phyloP scores from a whole-genome alignment of 2,888 invertebrate genomes.

The Ferdinandea cuprea region DNA sequence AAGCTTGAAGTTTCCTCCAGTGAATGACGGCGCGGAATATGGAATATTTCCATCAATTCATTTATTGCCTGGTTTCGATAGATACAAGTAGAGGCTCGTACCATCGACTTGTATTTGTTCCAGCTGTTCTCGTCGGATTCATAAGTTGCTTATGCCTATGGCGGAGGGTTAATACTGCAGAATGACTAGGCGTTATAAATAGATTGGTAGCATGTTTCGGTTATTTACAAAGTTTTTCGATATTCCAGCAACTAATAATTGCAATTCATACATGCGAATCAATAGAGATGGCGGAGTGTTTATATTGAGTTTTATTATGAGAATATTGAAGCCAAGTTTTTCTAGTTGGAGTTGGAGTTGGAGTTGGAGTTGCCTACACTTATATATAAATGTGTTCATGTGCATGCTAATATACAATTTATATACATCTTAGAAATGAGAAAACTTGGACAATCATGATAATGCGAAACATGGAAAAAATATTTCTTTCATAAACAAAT shows the following conservation, averaged over 20 bases:
- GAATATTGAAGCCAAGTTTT: background rate
- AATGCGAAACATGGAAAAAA: too few species aligned
- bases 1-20: slow-evolving; percentile 40
- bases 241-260: slow-evolving; percentile 60
- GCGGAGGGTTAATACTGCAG: slow-evolving; percentile 48
- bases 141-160: slow-evolving; percentile 33
- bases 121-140: slow-evolving; percentile 41
- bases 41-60: slow-evolving; percentile 61
- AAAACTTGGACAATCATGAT: too few species aligned
- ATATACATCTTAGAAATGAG: too few species aligned
- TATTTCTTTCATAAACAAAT: too few species aligned
- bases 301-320: slow-evolving; percentile 53
- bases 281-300: slow-evolving; percentile 20
- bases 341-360: too few species aligned
- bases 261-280: slow-evolving; percentile 70
- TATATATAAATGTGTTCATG: too few species aligned
- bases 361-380: too few species aligned
- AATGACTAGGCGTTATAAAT: slow-evolving; percentile 71
- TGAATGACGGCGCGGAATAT: slow-evolving; percentile 36
- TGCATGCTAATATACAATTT: too few species aligned
- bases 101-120: slow-evolving; percentile 33
- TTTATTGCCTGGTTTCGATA: slow-evolving; percentile 6
- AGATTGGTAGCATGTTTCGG: slow-evolving; percentile 72
- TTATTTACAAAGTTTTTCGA: slow-evolving; percentile 74
- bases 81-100: slow-evolving; percentile 5